These are phyloP conservation scores for Latheticus oryzae DNA, from an alignment of 2,888 invertebrate species.

Conservation along the genomic window DNA sequence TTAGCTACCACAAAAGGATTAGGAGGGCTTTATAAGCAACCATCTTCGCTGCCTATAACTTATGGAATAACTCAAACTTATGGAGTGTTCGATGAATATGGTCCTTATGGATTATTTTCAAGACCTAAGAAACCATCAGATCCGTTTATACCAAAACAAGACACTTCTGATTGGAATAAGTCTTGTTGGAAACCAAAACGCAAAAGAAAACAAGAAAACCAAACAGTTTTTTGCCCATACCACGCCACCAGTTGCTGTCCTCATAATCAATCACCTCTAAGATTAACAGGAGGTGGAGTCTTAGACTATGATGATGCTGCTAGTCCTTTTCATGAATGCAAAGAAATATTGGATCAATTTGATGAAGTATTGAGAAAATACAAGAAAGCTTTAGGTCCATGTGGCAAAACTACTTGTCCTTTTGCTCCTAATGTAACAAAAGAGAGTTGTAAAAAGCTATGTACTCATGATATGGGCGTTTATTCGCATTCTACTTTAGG, in stretches of 20 bases:
- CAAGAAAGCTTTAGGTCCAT: constrained; percentile 61
- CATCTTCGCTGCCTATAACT: constrained; percentile 50
- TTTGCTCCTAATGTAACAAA: constrained; percentile 55
- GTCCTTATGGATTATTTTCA: constrained; percentile 58
- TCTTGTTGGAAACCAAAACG: constrained; percentile 24
- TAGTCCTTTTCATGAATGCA: constrained; percentile 55
- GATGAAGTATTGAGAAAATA: constrained; percentile 59
- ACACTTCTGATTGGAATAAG: constrained; percentile 7
- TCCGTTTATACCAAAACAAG: constrained; percentile 49
- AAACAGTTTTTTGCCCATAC: too few relatives aligned
- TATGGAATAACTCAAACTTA: constrained; percentile 61
- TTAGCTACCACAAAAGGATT: constrained; percentile 59
- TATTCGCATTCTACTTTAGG: constrained; percentile 3
- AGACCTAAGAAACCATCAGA: constrained; percentile 51
- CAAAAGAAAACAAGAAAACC: constrained; percentile 1
- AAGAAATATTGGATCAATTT: constrained; percentile 61
- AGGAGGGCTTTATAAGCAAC: constrained; percentile 56
- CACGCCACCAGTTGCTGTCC: constrained; percentile 1
- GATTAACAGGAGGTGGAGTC: constrained; percentile 49
- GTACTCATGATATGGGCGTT: constrained; percentile 39
- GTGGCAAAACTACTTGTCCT: constrained; percentile 60
- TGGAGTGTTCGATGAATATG: constrained; percentile 57
- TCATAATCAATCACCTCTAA: constrained; percentile 11
- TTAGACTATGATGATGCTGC: constrained; percentile 40
- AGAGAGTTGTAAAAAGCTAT: constrained; percentile 55